Conservation (phyloP, 2,797 vertebrate species). For the Florisuga fusca region DNA sequence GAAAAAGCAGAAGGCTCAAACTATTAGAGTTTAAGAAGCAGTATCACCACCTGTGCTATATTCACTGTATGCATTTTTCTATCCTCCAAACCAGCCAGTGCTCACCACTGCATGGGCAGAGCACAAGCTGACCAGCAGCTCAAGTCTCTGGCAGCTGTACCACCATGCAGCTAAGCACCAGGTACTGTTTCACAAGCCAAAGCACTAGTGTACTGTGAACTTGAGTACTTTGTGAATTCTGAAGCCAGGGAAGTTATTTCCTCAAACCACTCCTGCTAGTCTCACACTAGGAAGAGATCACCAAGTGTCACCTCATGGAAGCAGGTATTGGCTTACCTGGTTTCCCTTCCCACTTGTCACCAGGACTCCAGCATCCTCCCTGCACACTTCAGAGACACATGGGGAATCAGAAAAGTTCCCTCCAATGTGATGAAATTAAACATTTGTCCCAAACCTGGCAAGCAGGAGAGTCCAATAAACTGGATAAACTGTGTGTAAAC, state of each 20-base stretch:
- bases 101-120: background rate
- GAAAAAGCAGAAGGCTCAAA: background rate
- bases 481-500: constrained; percentile 37
- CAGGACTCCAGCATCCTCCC: background rate
- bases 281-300: background rate
- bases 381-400: accelerated
- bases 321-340: background rate
- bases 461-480: background rate
- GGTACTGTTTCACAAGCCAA: background rate
- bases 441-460: background rate
- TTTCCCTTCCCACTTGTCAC: background rate
- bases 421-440: background rate
- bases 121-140: background rate
- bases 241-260: background rate
- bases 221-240: background rate
- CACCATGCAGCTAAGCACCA: accelerated
- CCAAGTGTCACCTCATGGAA: background rate
- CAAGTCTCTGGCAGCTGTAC: background rate
- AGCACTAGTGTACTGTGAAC: accelerated
- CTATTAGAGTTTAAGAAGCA: background rate
- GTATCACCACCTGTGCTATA: background rate
- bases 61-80: background rate
- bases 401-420: background rate
- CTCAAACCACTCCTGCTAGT: background rate
- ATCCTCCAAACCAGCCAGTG: background rate